A percentile compares a stretch with the other conserved stretches of the same genome.
Evolutionary conservation across 2,888 invertebrate species (phyloP).

Genomic region (Agelastica alni): DNA sequence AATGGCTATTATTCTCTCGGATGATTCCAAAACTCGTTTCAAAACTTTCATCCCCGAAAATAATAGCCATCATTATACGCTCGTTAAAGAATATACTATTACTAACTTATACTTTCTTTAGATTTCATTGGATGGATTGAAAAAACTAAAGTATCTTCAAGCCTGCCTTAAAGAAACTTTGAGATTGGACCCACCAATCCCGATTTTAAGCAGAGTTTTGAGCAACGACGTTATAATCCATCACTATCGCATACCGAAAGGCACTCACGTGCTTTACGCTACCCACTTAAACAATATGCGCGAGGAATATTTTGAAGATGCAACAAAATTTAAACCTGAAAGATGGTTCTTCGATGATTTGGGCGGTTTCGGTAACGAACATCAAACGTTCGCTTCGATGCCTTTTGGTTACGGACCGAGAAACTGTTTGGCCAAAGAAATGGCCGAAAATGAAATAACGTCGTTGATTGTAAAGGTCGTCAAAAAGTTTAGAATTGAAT

Average conservation of each 20-base stretch:
- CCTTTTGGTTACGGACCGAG: slow-evolving; percentile 69
- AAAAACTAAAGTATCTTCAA: slow-evolving; percentile 61
- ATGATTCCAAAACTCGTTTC: too few species aligned
- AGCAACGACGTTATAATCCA: slow-evolving; percentile 65
- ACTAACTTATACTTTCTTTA: too few species aligned
- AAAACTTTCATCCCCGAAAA: too few species aligned
- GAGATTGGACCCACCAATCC: slow-evolving; percentile 68
- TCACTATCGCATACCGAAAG: slow-evolving; percentile 61
- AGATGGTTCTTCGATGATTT: slow-evolving; percentile 60
- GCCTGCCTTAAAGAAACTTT: slow-evolving; percentile 69
- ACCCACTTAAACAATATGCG: slow-evolving; percentile 65
- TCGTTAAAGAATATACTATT: too few species aligned
- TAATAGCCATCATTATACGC: too few species aligned
- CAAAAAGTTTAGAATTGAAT: slow-evolving; percentile 66
- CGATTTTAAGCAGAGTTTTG: slow-evolving; percentile 64
- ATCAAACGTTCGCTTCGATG: slow-evolving; percentile 63
- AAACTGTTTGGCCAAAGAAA: slow-evolving; percentile 65
- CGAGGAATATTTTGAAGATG: slow-evolving; percentile 69
- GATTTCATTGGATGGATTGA: slow-evolving; percentile 35
- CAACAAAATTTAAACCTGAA: slow-evolving; percentile 65
- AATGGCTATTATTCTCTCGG: too few species aligned
- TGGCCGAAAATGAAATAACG: slow-evolving; percentile 66
- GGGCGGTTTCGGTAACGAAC: slow-evolving; percentile 34
- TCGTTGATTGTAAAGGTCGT: slow-evolving; percentile 63
- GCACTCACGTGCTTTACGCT: slow-evolving; percentile 68